phyloP scores from a whole-genome alignment of 2,888 invertebrate species.

The Cheiracanthium punctorium region DNA sequence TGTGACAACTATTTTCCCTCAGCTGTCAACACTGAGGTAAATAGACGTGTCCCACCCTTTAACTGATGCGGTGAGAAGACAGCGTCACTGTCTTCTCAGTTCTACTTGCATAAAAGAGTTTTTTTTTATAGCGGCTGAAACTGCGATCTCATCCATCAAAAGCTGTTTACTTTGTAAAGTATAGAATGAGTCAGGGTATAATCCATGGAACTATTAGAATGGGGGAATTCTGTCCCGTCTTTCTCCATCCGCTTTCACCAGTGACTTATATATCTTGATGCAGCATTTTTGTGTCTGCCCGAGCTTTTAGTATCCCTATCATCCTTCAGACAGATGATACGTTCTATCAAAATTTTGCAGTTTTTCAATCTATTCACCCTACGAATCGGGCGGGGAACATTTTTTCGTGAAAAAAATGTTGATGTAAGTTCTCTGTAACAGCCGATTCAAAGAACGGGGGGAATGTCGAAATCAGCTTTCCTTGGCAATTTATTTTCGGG shows the following conservation, averaged over 20 bases:
- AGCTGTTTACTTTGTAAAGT: conserved; percentile 7
- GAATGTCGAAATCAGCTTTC: not conserved
- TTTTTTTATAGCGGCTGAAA: not conserved
- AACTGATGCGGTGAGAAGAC: not conserved
- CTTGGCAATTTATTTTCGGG: not conserved
- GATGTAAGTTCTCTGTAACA: not conserved
- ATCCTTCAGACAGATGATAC: not conserved
- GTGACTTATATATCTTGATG: conserved; percentile 9
- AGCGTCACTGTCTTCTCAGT: not conserved
- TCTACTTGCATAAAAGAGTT: conserved; percentile 19
- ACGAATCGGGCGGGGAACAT: not conserved
- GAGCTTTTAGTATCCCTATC: not conserved
- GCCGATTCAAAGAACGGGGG: not conserved
- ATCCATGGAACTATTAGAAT: conserved; percentile 14
- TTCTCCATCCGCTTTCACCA: conserved; percentile 30
- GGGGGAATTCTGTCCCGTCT: not conserved
- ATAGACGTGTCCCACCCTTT: not conserved
- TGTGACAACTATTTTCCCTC: not conserved
- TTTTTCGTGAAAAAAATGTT: not conserved
- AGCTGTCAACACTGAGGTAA: not conserved
- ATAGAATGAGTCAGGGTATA: conserved; percentile 26
- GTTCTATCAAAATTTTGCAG: conserved; percentile 7
- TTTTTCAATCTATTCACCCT: conserved; percentile 9
- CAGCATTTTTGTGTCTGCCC: not conserved
- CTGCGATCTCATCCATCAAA: conserved; percentile 31